Evolutionary conservation across 2,797 vertebrate genomes (phyloP).

Genomic region (Lepilemur ruficaudatus): DNA sequence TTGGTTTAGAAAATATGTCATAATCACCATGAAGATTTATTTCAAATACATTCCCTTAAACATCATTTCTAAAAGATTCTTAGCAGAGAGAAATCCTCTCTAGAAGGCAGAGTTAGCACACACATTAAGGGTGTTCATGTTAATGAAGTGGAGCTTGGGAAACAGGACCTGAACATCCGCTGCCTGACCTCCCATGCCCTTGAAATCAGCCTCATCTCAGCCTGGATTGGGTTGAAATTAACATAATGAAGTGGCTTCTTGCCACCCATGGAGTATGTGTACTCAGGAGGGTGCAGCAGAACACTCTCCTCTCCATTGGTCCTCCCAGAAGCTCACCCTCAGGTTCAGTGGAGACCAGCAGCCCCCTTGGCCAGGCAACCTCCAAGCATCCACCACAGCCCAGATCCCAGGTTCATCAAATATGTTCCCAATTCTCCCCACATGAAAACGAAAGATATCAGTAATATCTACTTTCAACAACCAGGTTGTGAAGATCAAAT

Average conservation of each 20-base stretch:
- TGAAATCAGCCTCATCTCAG: background rate
- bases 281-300: background rate
- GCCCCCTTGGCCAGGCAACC: too few relatives aligned
- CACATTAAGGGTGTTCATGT: background rate
- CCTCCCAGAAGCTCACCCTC: background rate
- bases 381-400: background rate
- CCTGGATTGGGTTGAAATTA: background rate
- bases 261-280: accelerated
- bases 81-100: background rate
- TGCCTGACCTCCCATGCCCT: background rate
- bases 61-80: background rate
- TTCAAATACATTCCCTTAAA: background rate
- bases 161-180: too few relatives aligned
- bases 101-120: background rate
- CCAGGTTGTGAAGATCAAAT: background rate
- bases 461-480: background rate
- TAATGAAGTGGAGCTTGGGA: background rate
- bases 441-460: background rate
- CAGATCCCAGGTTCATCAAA: background rate
- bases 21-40: background rate
- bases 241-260: background rate
- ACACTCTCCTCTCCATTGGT: accelerated
- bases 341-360: accelerated
- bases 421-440: background rate
- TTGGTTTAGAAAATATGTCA: background rate